These are phyloP conservation scores for Rhagonycha lutea DNA, from an alignment of 2,888 invertebrate species.

Conservation along the genomic window DNA sequence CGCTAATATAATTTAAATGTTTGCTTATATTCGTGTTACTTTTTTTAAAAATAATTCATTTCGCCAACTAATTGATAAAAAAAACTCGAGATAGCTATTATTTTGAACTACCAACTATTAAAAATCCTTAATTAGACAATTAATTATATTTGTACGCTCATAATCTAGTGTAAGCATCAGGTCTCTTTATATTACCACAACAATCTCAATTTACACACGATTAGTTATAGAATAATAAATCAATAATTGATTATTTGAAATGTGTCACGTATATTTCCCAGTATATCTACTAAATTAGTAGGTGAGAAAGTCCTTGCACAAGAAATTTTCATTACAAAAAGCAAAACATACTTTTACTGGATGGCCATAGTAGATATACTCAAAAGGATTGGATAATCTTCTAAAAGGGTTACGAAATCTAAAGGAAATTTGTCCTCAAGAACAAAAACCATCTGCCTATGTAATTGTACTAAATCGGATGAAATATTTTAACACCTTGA, in stretches of 20 bases:
- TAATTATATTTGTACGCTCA: background rate
- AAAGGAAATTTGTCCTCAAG: background rate
- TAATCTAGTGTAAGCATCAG: background rate
- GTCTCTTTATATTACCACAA: background rate
- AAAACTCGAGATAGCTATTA: background rate
- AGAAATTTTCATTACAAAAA: background rate
- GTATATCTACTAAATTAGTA: background rate
- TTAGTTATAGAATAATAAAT: background rate
- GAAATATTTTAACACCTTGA: background rate
- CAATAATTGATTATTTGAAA: background rate
- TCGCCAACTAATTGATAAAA: background rate
- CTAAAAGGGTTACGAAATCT: background rate
- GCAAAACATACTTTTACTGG: background rate
- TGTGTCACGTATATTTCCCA: background rate
- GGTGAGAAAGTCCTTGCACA: background rate
- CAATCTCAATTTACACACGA: background rate
- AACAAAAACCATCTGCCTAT: background rate
- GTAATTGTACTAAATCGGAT: background rate
- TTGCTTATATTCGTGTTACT: background rate
- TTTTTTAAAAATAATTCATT: background rate
- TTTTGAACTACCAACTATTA: background rate
- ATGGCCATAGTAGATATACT: background rate
- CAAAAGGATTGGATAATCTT: background rate
- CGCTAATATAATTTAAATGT: background rate
- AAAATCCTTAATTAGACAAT: background rate